Base-by-base conservation (phyloP, 2,888 invertebrate species). In the Panopea generosa region DNA sequence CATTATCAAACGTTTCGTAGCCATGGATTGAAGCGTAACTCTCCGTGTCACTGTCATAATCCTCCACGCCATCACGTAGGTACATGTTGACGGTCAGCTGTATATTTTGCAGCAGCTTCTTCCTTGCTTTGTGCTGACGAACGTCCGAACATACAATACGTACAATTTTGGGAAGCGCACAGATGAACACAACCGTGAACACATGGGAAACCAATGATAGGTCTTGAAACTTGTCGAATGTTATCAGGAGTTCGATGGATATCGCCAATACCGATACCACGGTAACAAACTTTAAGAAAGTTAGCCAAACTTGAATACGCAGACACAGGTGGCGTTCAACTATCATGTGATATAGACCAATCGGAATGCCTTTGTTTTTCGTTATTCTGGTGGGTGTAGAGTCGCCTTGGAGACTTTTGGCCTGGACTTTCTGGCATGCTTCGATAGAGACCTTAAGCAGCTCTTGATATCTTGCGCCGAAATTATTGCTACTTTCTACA, bases 181-280 rank as follows among this genome's bases (percentile, higher is more conserved):
- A n/a, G n/a, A n/a, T n/a, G n/a, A n/a, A n/a, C 16, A 77, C 22
- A 2, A 62, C 72, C 1, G 77, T 72, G 22, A 72, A 77, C 27
- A 77, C 72, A 45, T 77, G 77, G 0, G 72, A 50, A n/a, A 77
- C 50, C 0, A 77, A 27, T 1, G 77, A 77, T 14, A 77, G 45
- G 45, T 77, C 77, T 27, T 65, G 63, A 20, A 77, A 29, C 22
- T 68, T 77, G 29, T 77, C 65, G 52, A 77, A 72, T 9, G 57
- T 45, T 14, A 59, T 52, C 24, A 77, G 45, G 18, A 77, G 53
- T n/a, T n/a, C n/a, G n/a, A n/a, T n/a, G n/a, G n/a, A n/a, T n/a
- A n/a, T n/a, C n/a, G n/a, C n/a, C n/a, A n/a, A 22, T n/a, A 72
- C 38, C 0, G 53, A 43, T 38, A 77, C 43, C 16, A 73, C 52